Percentiles rank a stretch among this genome's conserved stretches.
Evolutionary conservation across 2,113 vertebrate species (phyloP).

Genomic region (Egretta garzetta): DNA sequence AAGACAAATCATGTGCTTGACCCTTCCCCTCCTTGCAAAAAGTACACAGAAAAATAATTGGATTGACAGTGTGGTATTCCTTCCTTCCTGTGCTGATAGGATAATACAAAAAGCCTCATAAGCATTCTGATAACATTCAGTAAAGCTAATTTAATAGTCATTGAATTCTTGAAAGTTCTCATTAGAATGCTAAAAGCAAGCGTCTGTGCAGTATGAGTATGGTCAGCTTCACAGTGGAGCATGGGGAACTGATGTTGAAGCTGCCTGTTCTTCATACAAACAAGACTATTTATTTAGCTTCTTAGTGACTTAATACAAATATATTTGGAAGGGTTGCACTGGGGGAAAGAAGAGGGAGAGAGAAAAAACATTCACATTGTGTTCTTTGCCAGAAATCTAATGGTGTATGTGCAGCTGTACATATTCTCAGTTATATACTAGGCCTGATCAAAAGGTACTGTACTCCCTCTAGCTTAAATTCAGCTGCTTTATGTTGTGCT

Average conservation of each 20-base stretch:
- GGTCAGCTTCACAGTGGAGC: slow-evolving; percentile 18
- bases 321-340: slow-evolving; percentile 24
- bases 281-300: slow-evolving; percentile 12
- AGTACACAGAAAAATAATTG: neutral
- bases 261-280: slow-evolving; percentile 7
- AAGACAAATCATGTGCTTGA: neutral
- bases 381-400: slow-evolving; percentile 50
- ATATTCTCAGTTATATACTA: neutral
- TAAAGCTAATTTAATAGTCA: slow-evolving; percentile 35
- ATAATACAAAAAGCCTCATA: slow-evolving; percentile 1
- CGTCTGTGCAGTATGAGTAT: slow-evolving; percentile 1
- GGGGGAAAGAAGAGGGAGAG: neutral
- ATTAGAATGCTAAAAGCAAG: slow-evolving; percentile 38
- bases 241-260: neutral
- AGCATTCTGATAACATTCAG: slow-evolving; percentile 34
- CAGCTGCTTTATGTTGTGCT: slow-evolving; percentile 42
- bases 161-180: slow-evolving; percentile 50
- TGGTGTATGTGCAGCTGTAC: slow-evolving; percentile 37
- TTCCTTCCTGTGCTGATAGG: slow-evolving; percentile 18
- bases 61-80: neutral
- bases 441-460: slow-evolving; percentile 56
- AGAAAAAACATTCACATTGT: neutral
- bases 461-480: slow-evolving; percentile 68
- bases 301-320: slow-evolving; percentile 28
- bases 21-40: neutral